Evolutionary conservation across 2,888 invertebrate species (phyloP).

Genomic region (Rutpela maculata): DNA sequence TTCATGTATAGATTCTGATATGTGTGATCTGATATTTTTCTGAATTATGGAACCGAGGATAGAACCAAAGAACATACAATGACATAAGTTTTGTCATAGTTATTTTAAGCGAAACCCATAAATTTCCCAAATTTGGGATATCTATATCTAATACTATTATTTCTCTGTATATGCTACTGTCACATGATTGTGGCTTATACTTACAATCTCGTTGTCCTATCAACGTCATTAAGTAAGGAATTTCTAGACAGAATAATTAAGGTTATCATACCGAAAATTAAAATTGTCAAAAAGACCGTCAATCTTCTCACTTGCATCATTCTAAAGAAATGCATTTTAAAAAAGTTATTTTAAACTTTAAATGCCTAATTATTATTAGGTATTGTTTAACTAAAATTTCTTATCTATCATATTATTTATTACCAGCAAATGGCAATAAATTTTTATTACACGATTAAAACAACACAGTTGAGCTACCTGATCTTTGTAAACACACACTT

Average conservation of each 20-base stretch:
- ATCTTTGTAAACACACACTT: too few species aligned
- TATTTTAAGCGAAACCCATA: too few species aligned
- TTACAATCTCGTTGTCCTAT: conserved; percentile 52
- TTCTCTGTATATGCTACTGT: not conserved
- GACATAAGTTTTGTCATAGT: too few species aligned
- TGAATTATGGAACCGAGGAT: too few species aligned
- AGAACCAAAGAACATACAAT: too few species aligned
- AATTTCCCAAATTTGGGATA: too few species aligned
- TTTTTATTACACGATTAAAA: conserved; percentile 2
- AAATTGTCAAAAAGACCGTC: conserved; percentile 33
- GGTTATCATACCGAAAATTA: conserved; percentile 43
- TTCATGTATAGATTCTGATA: too few species aligned
- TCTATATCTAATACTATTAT: not conserved
- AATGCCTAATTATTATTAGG: conserved; percentile 17
- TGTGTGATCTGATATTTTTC: too few species aligned
- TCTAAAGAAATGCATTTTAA: conserved; percentile 35
- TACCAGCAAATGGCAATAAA: not conserved
- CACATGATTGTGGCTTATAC: conserved; percentile 19
- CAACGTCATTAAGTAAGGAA: conserved; percentile 45
- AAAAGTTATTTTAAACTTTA: not conserved
- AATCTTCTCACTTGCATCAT: conserved; percentile 35
- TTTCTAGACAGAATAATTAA: conserved; percentile 42
- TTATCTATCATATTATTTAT: not conserved
- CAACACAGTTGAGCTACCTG: not conserved
- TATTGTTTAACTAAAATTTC: not conserved